phyloP scores from a whole-genome alignment of 2,797 vertebrate genomes.

The Pangasius sanitwongsei region DNA sequence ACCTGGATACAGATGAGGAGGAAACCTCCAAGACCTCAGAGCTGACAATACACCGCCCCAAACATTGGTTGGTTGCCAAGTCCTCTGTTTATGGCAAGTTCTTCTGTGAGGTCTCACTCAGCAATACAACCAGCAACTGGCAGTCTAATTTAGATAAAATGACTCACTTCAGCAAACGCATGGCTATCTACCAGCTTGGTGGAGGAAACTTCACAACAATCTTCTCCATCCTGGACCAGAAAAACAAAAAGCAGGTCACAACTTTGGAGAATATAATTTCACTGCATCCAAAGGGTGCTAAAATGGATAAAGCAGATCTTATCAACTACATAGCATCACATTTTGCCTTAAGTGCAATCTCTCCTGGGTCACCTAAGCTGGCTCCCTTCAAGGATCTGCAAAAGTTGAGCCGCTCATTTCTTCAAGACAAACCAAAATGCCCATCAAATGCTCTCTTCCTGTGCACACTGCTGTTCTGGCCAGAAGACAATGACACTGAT shows the following conservation, averaged over 20 bases:
- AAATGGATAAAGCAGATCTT: conserved; percentile 69
- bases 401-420: conserved; percentile 69
- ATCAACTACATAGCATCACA: conserved; percentile 36
- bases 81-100: conserved; percentile 72
- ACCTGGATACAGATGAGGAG: neutral
- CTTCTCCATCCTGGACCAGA: conserved; percentile 74
- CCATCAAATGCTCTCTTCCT: conserved; percentile 75
- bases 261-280: conserved; percentile 70
- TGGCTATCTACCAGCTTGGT: conserved; percentile 74
- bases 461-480: conserved; percentile 81
- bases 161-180: conserved; percentile 66
- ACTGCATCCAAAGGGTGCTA: conserved; percentile 66
- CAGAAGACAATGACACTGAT: conserved; percentile 75
- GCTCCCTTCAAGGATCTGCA: conserved; percentile 65
- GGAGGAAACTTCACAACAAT: conserved; percentile 79
- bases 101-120: conserved; percentile 64
- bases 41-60: conserved; percentile 49
- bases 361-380: neutral
- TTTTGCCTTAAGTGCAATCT: neutral
- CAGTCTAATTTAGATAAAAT: conserved; percentile 34
- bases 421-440: conserved; percentile 65
- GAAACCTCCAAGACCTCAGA: neutral
- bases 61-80: conserved; percentile 74
- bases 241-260: conserved; percentile 30
- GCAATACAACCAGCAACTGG: neutral